Base-by-base conservation (phyloP, 2,888 invertebrate genomes). In the Tenthredo mesomela region DNA sequence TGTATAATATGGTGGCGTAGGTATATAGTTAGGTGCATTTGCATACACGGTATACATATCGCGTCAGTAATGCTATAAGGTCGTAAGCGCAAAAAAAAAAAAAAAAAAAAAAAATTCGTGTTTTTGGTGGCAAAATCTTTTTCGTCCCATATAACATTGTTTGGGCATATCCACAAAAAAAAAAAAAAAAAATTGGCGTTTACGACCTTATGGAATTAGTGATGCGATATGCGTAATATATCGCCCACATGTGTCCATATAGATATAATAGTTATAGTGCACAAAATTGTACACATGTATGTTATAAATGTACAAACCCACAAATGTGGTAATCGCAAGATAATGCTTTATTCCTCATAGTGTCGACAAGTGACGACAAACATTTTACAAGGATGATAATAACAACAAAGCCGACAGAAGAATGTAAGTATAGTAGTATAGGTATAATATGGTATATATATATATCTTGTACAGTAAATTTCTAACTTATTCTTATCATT, bases 291-390 rank as follows among this genome's bases (percentile, higher is more conserved):
- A 29, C 29, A 29, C 2, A 29, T 29, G 29, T 43, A 73, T 21
- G 21, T 47, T 15, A 47, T 43, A 2, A 10, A 43, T 47, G 47
- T 5, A 43, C 73, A 43, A 73, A 43, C 43, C 37, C 43, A 25
- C 73, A 40, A 73, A 43, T 54, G 47, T 50, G 54, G 77, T 54
- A 77, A 54, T n/a, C 54, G 77, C 54, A 6, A 50, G 54, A 50
- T 77, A 54, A 29, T 54, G 47, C 29, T 33, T 54, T 12, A 43
- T 21, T 33, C 10, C 37, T 7, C n/a, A 25, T 18, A 37, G 40
- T 33, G 12, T 15, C 33, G n/a, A n/a, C n/a, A n/a, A 67, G 33
- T 1, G 10, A 43, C 43, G 71, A n/a, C 71, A 25, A 73, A 73
- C 43, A 73, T 25, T 73, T 73, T 3, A 73, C 71, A 43, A 73